Evolutionary conservation across 2,113 vertebrate genomes (phyloP).

Genomic region (Geococcyx californianus): DNA sequence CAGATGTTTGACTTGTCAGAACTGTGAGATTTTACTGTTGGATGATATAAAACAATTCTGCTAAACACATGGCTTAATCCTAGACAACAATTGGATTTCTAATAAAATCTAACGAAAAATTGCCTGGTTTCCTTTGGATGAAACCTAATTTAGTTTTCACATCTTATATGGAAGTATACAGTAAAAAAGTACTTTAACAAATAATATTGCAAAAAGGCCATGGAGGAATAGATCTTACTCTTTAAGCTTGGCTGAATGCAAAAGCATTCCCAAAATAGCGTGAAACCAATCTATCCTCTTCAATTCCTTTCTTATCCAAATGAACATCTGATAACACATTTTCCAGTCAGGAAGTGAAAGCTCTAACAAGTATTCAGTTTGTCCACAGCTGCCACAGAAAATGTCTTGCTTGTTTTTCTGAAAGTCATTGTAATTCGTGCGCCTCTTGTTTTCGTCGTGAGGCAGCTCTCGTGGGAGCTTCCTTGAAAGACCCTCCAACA

Average conservation of each 20-base stretch:
- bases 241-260: not conserved
- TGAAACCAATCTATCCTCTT: not conserved
- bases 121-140: not conserved
- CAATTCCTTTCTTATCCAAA: conserved; percentile 10
- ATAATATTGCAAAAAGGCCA: not conserved
- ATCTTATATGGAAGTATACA: not conserved
- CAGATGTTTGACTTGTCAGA: not conserved
- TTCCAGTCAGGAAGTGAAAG: conserved; percentile 2
- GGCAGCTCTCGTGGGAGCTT: not conserved
- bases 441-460: not conserved
- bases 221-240: not conserved
- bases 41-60: not conserved
- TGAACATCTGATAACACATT: not conserved
- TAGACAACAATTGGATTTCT: not conserved
- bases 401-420: conserved; percentile 4
- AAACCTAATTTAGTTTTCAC: not conserved
- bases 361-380: not conserved
- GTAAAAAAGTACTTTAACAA: not conserved
- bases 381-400: not conserved
- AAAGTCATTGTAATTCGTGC: conserved; percentile 13
- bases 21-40: not conserved
- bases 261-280: conserved; percentile 10
- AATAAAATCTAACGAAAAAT: not conserved
- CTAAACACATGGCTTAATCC: not conserved
- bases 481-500: not conserved